phyloP scores from a whole-genome alignment of 1,140 invertebrate species.

The Metaphire vulgaris region DNA sequence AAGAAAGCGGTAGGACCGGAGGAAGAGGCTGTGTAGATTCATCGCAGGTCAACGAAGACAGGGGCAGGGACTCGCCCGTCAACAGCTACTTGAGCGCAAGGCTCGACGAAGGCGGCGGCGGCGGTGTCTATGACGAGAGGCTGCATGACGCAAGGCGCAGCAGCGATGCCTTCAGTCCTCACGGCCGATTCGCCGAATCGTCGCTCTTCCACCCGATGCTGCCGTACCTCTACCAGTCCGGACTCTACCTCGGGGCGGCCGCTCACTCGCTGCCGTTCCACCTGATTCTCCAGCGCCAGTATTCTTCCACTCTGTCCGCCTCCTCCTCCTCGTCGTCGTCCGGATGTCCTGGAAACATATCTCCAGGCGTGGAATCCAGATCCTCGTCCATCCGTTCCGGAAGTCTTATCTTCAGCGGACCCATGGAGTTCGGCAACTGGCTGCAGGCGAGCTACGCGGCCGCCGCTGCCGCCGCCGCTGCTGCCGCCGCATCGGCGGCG shows the following conservation, averaged over 20 bases:
- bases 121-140: not conserved
- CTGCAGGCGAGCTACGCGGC: slow-evolving; percentile 7
- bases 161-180: not conserved
- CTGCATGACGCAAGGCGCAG: not conserved
- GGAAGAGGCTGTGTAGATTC: no score
- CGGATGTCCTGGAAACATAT: no score
- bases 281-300: not conserved
- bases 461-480: not conserved
- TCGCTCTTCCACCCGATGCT: not conserved
- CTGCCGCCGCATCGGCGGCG: no score
- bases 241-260: not conserved
- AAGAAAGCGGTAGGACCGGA: not conserved
- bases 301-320: not conserved
- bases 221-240: not conserved
- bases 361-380: not conserved
- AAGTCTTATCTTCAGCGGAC: not conserved
- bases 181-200: not conserved
- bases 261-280: not conserved
- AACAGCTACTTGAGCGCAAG: not conserved
- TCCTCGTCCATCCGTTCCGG: not conserved
- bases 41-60: not conserved
- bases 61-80: not conserved
- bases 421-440: slow-evolving; percentile 10
- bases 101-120: not conserved
- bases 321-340: not conserved